Evolutionary conservation across 2,888 invertebrate species (phyloP), one percentile per base, ranked within the genome.

Genomic region (Leptogaster cylindrica): DNA sequence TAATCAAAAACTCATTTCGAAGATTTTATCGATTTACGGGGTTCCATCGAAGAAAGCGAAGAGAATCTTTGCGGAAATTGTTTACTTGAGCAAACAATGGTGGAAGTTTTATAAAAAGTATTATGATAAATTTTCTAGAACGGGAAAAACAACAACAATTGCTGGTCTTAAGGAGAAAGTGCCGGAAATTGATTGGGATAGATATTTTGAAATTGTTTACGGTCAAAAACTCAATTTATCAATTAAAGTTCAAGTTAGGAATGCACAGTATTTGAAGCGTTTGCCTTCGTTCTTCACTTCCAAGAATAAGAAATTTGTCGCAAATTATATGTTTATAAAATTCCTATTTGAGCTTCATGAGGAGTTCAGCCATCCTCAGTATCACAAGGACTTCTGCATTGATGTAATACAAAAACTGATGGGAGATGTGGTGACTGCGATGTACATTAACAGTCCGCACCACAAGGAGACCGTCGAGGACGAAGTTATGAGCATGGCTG

Each of bases 281-380:
- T 23, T 64, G 7, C 20, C 48, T 10, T 23, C 10, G 5, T 46
- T 64, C 12, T 33, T 64, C 14, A 31, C 2, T 3, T 7, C 12
- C 6, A 18, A 31, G 14, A 20, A 64, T 8, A 16, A n/a, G 8
- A 14, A 20, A 48, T n/a, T 28, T 6, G 12, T 23, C 3, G 33
- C 48, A 0, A 64, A 46, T 33, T 64, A 64, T 7, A 14, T 64
- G 20, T 18, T 46, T 33, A 27, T 64, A 31, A 46, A 48, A 18
- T 23, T 64, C 23, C 25, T 64, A 18, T 64, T 14, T 31, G 20
- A 20, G 6, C 28, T 64, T 23, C 55, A 55, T 55, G 55, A 55
- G 18, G 55, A 55, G 33, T 18, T 33, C 2, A 2, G 12, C 10
- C 12, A 33, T 20, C 18, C 55, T 16, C 14, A 33, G 12, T 55